Base-by-base conservation (phyloP, 1,140 invertebrate genomes). In the Magallana angulata region DNA sequence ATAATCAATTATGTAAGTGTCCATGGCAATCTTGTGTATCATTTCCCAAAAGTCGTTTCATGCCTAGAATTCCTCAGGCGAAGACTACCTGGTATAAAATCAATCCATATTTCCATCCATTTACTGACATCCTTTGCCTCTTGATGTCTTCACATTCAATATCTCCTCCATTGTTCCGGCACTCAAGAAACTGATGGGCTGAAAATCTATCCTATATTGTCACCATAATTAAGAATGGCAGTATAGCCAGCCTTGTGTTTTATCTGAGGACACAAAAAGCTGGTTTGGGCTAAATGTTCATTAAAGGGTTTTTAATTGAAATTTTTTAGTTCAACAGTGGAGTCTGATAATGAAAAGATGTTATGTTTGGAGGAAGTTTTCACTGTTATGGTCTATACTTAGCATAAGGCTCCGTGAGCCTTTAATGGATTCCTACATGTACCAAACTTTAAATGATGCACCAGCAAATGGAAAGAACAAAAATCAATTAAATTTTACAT, bases 1-100 rank as follows among this genome's bases (percentile, higher is more conserved):
- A 76, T 76, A 76, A 76, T 76, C 68, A 76, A 76, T 76, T 76
- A 76, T 76, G 68, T 76, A 76, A 76, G 68, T 76, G 68, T 36
- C 68, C 68, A 76, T 76, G 68, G 24, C 68, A 76, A 36, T 76
- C 68, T 76, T 24, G 8, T 76, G 68, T 76, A 76, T 76, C 68
- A 76, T 36, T 62, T 76, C 68, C 68, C 68, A 76, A 76, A 76
- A 48, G 68, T 76, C 24, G 24, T 76, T 76, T 76, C 68, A 76
- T 30, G 68, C 18, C 24, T 30, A 30, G 68, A 76, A 76, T 30
- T 76, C 68, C 24, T 24, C 11, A 30, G 36, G 68, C 9, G 14
- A 9, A 7, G 24, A 76, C 68, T 76, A 76, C 68, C 68, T 76
- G 68, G 24, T 36, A 76, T 48, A 76, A 76, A 76, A 76, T 76